These are phyloP conservation scores for Sebastes taczanowskii DNA, from an alignment of 2,797 vertebrate species.

Conservation along the genomic window DNA sequence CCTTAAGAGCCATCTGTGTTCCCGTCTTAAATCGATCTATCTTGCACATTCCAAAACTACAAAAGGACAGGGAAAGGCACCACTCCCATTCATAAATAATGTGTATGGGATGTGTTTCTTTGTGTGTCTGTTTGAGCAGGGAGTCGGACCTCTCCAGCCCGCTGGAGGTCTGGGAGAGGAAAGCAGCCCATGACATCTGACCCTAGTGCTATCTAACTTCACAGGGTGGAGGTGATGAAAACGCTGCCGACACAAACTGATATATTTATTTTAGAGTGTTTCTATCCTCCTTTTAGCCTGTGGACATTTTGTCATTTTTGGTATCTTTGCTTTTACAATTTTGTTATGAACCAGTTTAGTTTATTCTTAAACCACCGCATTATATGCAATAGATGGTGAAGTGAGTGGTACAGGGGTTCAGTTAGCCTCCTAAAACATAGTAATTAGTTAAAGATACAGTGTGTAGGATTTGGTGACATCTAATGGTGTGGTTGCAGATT, in stretches of 20 bases:
- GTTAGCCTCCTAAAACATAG: background rate
- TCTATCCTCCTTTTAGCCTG: background rate
- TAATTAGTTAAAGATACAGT: background rate
- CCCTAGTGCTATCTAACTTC: conserved; percentile 32
- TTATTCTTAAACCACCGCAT: background rate
- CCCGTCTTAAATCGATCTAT: conserved; percentile 59
- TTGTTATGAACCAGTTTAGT: background rate
- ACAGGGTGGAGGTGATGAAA: conserved; percentile 8
- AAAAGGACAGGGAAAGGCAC: conserved; percentile 42
- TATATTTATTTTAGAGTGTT: conserved; percentile 4
- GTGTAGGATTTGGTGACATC: no score
- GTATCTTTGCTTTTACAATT: background rate
- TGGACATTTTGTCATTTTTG: background rate
- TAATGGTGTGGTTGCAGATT: no score
- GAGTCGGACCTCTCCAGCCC: conserved; percentile 16
- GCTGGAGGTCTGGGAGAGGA: conserved; percentile 41
- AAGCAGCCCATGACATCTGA: conserved; percentile 57
- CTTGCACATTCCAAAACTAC: conserved; percentile 66
- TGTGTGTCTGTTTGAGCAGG: conserved; percentile 46
- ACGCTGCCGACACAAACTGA: conserved; percentile 12
- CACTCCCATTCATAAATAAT: conserved; percentile 73
- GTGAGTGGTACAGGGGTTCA: background rate
- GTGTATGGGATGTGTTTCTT: conserved; percentile 50
- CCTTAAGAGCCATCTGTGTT: conserved; percentile 67
- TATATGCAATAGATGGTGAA: background rate